Conservation (phyloP, 1,140 invertebrate species). For the Apis florea region DNA sequence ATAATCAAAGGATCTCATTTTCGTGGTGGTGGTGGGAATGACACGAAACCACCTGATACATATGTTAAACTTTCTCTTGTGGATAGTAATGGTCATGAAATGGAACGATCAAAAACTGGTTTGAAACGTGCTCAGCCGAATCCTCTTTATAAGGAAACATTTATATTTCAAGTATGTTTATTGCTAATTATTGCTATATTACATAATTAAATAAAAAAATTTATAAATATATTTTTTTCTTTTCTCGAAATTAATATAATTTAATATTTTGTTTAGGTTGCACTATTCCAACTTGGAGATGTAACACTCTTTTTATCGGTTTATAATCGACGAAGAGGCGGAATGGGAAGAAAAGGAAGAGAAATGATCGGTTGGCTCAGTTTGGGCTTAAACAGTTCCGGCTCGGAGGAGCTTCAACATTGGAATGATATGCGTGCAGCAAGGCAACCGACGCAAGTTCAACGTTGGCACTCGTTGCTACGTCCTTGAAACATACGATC, state of each 20-base stretch:
- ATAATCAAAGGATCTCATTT: constrained; percentile 97
- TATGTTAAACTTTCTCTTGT: constrained; percentile 95
- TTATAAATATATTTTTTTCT: background rate
- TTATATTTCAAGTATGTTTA: constrained; percentile 92
- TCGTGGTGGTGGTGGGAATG: constrained; percentile 82
- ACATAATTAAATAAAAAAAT: background rate
- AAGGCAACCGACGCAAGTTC: constrained; percentile 74
- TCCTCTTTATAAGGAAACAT: constrained; percentile 97
- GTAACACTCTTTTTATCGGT: constrained; percentile 96
- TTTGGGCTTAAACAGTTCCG: constrained; percentile 93
- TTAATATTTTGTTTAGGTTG: constrained; percentile 84
- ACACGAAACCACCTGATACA: constrained; percentile 90
- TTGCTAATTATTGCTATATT: background rate
- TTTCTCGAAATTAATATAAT: background rate
- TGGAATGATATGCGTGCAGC: constrained; percentile 94
- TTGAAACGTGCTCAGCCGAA: constrained; percentile 95
- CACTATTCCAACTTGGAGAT: constrained; percentile 96
- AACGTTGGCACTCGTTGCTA: constrained; percentile 78
- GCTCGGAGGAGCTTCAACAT: constrained; percentile 94
- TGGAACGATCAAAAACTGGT: constrained; percentile 94
- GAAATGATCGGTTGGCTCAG: constrained; percentile 98
- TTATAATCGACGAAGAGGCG: constrained; percentile 91
- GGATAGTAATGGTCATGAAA: constrained; percentile 95
- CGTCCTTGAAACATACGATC: constrained; percentile 70
- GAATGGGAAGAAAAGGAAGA: constrained; percentile 90